Percentiles rank a stretch among this genome's conserved stretches.
Evolutionary conservation across 2,888 invertebrate genomes (phyloP).

Genomic region (Conomelus anceps): DNA sequence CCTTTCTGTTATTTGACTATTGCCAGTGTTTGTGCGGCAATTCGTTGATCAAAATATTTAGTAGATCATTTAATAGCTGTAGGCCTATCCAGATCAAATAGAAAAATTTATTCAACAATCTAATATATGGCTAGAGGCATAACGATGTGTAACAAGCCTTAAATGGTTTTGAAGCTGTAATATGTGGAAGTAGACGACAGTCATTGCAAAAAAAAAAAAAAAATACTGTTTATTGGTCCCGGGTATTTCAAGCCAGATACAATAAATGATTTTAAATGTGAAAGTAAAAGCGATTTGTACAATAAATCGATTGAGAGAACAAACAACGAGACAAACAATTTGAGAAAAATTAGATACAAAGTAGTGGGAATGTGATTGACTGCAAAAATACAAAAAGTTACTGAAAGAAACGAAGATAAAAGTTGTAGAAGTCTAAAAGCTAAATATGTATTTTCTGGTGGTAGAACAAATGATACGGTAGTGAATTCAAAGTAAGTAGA

Average conservation of each 20-base stretch:
- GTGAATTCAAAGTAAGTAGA: slow-evolving; percentile 27
- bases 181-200: slow-evolving; percentile 25
- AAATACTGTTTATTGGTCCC: slow-evolving; percentile 22
- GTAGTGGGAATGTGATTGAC: slow-evolving; percentile 28
- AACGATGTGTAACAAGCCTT: background rate
- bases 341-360: slow-evolving; percentile 21
- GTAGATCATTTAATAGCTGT: slow-evolving; percentile 30
- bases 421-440: slow-evolving; percentile 26
- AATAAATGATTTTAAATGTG: background rate
- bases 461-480: slow-evolving; percentile 32
- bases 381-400: slow-evolving; percentile 9
- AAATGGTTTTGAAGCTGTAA: background rate
- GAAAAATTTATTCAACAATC: background rate
- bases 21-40: slow-evolving; percentile 33
- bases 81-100: background rate
- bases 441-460: slow-evolving; percentile 31
- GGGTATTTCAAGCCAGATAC: slow-evolving; percentile 6
- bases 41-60: slow-evolving; percentile 31
- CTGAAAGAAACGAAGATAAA: background rate
- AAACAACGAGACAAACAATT: background rate
- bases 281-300: background rate
- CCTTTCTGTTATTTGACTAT: slow-evolving; percentile 36
- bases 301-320: slow-evolving; percentile 6
- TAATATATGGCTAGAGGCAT: background rate
- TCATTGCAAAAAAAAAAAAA: slow-evolving; percentile 26